phyloP scores from a whole-genome alignment of 1,140 invertebrate species.

The Cydia amplana region DNA sequence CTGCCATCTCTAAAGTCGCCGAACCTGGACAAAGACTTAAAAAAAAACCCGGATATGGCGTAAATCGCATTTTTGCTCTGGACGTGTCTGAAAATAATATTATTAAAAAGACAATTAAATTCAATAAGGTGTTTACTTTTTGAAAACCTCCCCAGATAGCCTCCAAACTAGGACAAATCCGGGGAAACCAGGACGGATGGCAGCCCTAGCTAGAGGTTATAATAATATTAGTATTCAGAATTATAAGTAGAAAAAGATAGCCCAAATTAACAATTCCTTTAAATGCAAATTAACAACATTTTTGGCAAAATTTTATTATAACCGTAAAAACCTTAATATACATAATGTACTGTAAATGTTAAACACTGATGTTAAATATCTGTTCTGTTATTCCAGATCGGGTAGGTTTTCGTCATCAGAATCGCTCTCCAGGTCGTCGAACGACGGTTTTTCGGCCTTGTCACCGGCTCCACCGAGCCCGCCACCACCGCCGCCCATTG shows the following conservation, averaged over 20 bases:
- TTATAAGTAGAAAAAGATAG: background rate
- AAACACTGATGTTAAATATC: conserved; percentile 52
- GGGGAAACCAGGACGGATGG: too few species aligned
- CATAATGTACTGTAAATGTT: conserved; percentile 68
- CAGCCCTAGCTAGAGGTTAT: too few species aligned
- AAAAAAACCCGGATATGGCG: too few species aligned
- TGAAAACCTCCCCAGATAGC: too few species aligned
- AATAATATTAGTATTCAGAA: too few species aligned
- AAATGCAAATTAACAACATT: conserved; percentile 26
- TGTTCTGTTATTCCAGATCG: conserved; percentile 70
- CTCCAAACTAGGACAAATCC: too few species aligned
- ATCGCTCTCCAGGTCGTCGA: conserved; percentile 71
- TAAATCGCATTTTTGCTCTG: too few species aligned
- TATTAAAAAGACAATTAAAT: too few species aligned
- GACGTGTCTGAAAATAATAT: too few species aligned
- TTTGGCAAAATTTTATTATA: conserved; percentile 64
- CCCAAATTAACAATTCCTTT: background rate
- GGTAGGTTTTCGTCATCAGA: conserved; percentile 75
- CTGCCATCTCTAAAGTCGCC: too few species aligned
- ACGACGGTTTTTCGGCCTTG: conserved; percentile 66
- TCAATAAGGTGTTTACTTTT: too few species aligned
- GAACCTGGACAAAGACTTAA: too few species aligned
- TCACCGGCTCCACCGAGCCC: conserved; percentile 46
- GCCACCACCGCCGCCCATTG: conserved; percentile 59
- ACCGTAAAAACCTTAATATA: conserved; percentile 76